Base-by-base conservation (phyloP, 1,140 invertebrate species). In the Spodoptera frugiperda region DNA sequence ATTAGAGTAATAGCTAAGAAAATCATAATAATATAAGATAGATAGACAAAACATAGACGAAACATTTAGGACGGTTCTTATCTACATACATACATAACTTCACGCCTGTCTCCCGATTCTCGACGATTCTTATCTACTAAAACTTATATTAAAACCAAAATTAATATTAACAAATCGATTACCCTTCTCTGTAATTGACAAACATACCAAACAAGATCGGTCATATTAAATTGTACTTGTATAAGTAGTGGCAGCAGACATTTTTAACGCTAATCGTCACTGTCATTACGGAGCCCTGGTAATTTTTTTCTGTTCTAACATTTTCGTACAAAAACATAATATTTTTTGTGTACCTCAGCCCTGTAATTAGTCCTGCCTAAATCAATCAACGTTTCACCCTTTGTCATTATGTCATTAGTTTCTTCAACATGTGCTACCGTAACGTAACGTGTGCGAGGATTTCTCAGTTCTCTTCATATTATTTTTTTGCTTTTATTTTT, bases 301-400 rank as follows among this genome's bases (percentile, higher is more conserved):
- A 21, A 14, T 46, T 46, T 25, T 72, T 73, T 73, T 73, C n/a
- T 73, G 70, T 73, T 39, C 54, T 25, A 59, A 73, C 53, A 73
- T 59, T 73, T 73, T 33, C 9, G 54, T 73, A 73, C 33, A 68
- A 68, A 59, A 73, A 73, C 70, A 57, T 30, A n/a, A 39, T 59
- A 48, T 73, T 73, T 73, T 57, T 59, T 59, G 8, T 39, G n/a
- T 68, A 68, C 59, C 59, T 63, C 65, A 73, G 53, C 70, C 70
- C 70, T 49, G 70, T 73, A 73, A 73, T 73, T 73, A 73, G 70
- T 59, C 33, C 39, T 55, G 70, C 54, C 70, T 73, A 73, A 73
- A 73, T 73, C 70, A 73, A 73, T 73, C 70, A 73, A 73, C 70
- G 70, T 73, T 72, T 48, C 59, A 59, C 70, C 70, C 70, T 73